These are phyloP conservation scores for Chloroclystis v-ata DNA, from an alignment of 2,888 invertebrate species.

Conservation along the genomic window DNA sequence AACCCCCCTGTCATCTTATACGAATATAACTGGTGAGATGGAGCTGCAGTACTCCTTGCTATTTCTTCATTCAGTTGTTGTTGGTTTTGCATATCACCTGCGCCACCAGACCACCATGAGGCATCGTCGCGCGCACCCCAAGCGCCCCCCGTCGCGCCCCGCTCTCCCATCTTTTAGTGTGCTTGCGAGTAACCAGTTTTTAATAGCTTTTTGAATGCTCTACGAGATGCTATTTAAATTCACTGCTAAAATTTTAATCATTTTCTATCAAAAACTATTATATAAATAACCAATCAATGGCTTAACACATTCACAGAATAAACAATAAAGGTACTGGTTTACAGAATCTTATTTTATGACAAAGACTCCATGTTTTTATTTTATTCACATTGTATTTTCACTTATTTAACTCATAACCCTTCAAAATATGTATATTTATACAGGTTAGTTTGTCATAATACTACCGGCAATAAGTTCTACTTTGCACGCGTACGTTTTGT, in stretches of 20 bases:
- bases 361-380: slow-evolving; percentile 55
- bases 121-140: slow-evolving; percentile 79
- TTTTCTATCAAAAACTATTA: slow-evolving; percentile 43
- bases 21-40: slow-evolving; percentile 86
- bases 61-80: slow-evolving; percentile 73
- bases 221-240: slow-evolving; percentile 46
- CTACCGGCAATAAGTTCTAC: slow-evolving; percentile 72
- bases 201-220: slow-evolving; percentile 47
- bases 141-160: slow-evolving; percentile 76
- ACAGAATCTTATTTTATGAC: slow-evolving; percentile 52
- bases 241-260: slow-evolving; percentile 48
- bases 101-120: slow-evolving; percentile 75
- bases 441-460: slow-evolving; percentile 56
- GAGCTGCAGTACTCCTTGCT: slow-evolving; percentile 64
- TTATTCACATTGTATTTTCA: slow-evolving; percentile 43
- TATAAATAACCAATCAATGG: slow-evolving; percentile 25
- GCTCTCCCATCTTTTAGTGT: slow-evolving; percentile 72
- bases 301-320: slow-evolving; percentile 35
- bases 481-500: slow-evolving; percentile 76
- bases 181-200: slow-evolving; percentile 69
- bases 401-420: slow-evolving; percentile 31
- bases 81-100: slow-evolving; percentile 73
- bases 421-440: slow-evolving; percentile 45
- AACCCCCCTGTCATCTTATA: slow-evolving; percentile 93
- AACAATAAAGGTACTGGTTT: slow-evolving; percentile 44